Evolutionary conservation across 2,113 vertebrate genomes (phyloP).

Genomic region (Gallinago jamesoni): DNA sequence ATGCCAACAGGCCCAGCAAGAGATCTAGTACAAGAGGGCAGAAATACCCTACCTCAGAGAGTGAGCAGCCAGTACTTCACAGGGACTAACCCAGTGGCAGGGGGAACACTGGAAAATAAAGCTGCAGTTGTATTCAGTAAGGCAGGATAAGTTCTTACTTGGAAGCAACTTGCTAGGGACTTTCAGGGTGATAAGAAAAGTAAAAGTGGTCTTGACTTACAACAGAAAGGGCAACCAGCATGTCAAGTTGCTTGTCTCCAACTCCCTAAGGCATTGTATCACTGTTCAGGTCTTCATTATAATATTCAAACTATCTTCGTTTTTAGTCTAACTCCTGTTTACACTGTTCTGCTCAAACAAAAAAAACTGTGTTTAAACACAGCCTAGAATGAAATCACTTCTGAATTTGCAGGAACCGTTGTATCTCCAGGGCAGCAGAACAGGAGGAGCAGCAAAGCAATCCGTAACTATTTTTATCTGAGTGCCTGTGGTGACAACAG

Average conservation of each 20-base stretch:
- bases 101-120: not conserved
- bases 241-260: not conserved
- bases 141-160: not conserved
- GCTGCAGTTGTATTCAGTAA: not conserved
- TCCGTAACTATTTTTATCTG: not conserved
- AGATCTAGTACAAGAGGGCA: not conserved
- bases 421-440: not conserved
- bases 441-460: not conserved
- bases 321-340: not conserved
- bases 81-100: not conserved
- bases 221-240: not conserved
- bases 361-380: not conserved
- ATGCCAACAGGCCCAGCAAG: not conserved
- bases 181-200: not conserved
- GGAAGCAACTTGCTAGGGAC: not conserved
- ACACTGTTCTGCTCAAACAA: not conserved
- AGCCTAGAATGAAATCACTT: not conserved
- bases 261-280: not conserved
- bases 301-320: not conserved
- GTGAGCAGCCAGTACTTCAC: not conserved
- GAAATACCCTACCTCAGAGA: not conserved
- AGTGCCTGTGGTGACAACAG: not conserved
- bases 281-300: not conserved
- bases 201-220: not conserved
- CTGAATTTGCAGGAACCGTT: not conserved